Evolutionary conservation across 2,113 vertebrate genomes (phyloP).

Genomic region (Mixornis gularis): DNA sequence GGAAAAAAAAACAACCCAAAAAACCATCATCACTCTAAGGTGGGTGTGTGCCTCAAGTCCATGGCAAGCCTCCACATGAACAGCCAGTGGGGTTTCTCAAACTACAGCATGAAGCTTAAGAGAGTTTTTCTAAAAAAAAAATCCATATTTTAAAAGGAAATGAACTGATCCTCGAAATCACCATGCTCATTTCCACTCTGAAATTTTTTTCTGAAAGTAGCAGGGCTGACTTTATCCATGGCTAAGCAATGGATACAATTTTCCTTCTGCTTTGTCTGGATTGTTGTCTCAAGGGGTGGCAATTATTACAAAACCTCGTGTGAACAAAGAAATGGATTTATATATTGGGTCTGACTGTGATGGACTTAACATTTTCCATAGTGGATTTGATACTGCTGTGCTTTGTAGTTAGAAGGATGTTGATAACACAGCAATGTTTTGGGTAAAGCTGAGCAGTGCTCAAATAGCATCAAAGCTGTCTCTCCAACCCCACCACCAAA

Average conservation of each 20-base stretch:
- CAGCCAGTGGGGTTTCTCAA: neutral
- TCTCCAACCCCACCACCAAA: neutral
- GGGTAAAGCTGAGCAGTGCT: neutral
- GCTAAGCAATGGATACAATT: neutral
- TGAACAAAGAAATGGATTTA: neutral
- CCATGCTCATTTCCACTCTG: neutral
- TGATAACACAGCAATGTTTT: neutral
- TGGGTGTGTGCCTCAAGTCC: too few relatives aligned
- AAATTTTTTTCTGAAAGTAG: neutral
- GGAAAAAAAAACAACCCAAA: fast-evolving
- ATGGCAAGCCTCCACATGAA: neutral
- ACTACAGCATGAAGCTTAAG: neutral
- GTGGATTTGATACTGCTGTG: neutral
- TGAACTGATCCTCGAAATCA: neutral
- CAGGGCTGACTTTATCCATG: neutral
- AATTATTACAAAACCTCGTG: fast-evolving
- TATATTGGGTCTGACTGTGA: neutral
- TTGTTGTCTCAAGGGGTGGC: neutral
- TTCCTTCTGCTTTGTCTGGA: neutral
- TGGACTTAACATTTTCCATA: neutral
- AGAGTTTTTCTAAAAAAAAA: neutral
- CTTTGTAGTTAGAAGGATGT: neutral
- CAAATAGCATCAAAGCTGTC: neutral
- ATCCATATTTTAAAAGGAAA: neutral
- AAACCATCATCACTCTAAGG: fast-evolving